Base-by-base conservation (phyloP, 2,113 vertebrate species). In the Alligator mississippiensis region DNA sequence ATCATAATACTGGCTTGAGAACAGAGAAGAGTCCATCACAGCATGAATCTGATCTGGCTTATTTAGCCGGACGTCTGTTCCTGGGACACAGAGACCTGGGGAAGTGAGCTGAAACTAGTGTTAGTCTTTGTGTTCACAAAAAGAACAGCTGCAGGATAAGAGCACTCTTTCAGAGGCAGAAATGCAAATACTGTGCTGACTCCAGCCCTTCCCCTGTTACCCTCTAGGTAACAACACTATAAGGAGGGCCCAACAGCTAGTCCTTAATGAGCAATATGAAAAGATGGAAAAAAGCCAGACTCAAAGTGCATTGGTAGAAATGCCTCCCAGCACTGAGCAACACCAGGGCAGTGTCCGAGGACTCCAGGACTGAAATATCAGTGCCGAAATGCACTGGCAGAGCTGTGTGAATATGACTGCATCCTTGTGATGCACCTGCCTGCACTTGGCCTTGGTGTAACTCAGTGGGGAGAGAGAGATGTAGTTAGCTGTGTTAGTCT, bases 121-220 rank as follows among this genome's bases (percentile, higher is more conserved):
- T 72, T 22, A 72, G 19, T 47, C 11, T 34, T 34, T 24, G 6
- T 2, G 1, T 27, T 27, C 3, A 0, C n/a, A 61, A n/a, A n/a
- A n/a, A 61, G 34, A 16, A 38, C 19, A 24, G 34, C 38, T 24
- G 34, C 14, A 12, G 30, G 34, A 72, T 38, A 47, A 34, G 34
- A 72, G 34, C 34, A 19, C 21, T 22, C 30, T 18, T 6, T 22
- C 34, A 12, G 34, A 38, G 70, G 14, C 34, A 38, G 34, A 38
- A 72, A 38, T 30, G 19, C 17, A 47, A 72, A 72, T 72, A 21
- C 70, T 24, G 34, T 38, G 14, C 34, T 72, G 70, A 38, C 38
- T 72, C 38, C 21, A 72, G 70, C 30, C 19, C 70, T 72, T 72
- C 34, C 30, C 30, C 34, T 38, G 34, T 34, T 34, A 34, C 34